phyloP scores from a whole-genome alignment of 2,797 vertebrate genomes.

The Mormyrops boulengeri region DNA sequence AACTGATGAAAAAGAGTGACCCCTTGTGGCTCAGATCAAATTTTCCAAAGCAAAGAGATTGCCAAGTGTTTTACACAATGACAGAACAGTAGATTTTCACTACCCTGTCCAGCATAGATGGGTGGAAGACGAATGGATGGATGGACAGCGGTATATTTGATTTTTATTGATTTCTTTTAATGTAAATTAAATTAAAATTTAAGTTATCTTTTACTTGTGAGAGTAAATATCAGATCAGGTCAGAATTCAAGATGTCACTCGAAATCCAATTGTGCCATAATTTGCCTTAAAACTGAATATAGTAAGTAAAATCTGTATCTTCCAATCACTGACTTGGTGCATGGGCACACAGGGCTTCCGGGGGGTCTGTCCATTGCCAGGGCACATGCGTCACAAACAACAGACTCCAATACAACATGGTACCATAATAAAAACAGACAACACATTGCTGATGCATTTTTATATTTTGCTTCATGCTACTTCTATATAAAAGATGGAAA shows the following conservation, averaged over 20 bases:
- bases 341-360: background rate
- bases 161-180: background rate
- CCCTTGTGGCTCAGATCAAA: background rate
- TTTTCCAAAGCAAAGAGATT: background rate
- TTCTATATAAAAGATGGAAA: slow-evolving; percentile 56
- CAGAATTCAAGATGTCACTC: background rate
- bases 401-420: background rate
- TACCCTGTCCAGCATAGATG: background rate
- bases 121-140: background rate
- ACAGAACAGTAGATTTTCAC: background rate
- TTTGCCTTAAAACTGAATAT: background rate
- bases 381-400: background rate
- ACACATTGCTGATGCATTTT: slow-evolving; percentile 61
- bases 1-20: background rate
- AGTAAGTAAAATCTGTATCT: background rate
- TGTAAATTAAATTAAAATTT: background rate
- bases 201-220: background rate
- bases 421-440: background rate
- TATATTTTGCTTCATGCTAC: slow-evolving; percentile 64
- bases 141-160: background rate
- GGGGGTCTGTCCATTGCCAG: background rate
- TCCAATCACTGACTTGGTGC: background rate
- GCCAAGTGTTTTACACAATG: background rate
- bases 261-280: background rate
- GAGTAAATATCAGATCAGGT: background rate